Evolutionary conservation across 1,140 invertebrate genomes (phyloP).

Genomic region (Heterodera carotae): DNA sequence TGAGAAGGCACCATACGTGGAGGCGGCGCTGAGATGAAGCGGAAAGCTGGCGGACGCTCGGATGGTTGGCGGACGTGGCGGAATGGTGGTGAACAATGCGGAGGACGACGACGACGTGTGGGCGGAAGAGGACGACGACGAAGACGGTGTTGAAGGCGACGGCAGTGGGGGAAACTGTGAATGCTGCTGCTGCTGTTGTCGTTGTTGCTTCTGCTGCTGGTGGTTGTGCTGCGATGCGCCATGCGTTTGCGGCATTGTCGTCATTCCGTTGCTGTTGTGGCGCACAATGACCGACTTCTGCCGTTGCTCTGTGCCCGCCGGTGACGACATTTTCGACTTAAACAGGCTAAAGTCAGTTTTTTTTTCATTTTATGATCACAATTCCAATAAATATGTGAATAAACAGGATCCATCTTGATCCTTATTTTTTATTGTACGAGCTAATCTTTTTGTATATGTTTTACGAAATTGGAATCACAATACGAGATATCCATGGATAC

Average conservation of each 20-base stretch:
- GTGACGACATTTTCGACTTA: not conserved
- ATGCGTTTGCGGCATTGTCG: too few species aligned
- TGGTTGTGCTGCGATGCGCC: not conserved
- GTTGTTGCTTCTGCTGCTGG: not conserved
- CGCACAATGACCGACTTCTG: constrained; percentile 3
- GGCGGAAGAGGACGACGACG: not conserved
- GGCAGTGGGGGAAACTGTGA: constrained; percentile 14
- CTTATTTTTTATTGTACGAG: too few species aligned
- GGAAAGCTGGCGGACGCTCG: not conserved
- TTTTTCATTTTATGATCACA: too few species aligned
- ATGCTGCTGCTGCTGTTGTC: not conserved
- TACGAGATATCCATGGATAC: too few species aligned
- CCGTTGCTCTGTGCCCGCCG: constrained; percentile 1
- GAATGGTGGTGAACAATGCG: not conserved
- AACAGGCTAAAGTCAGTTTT: not conserved
- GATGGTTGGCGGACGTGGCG: not conserved
- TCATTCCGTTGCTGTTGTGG: constrained; percentile 6
- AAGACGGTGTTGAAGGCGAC: not conserved
- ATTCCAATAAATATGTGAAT: too few species aligned
- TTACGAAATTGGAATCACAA: too few species aligned
- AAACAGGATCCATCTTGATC: too few species aligned
- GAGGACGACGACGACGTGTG: not conserved
- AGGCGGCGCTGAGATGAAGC: not conserved
- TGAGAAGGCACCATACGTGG: too few species aligned
- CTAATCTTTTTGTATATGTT: too few species aligned